Evolutionary conservation across 2,888 invertebrate genomes (phyloP), one percentile per base, ranked within the genome.

Genomic region (Calameuta filiformis): DNA sequence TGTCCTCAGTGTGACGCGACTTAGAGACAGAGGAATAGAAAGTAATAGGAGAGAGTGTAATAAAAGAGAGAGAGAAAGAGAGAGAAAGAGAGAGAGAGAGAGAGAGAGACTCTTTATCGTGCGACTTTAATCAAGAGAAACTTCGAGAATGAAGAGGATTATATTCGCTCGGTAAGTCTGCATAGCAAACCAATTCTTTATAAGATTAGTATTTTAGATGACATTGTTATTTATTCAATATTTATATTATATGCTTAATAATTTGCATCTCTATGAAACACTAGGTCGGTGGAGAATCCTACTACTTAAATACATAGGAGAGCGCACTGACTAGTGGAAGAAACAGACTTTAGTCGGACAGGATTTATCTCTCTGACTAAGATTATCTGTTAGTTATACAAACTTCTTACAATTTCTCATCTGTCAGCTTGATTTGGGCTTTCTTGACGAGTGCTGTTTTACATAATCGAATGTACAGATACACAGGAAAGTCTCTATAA

Each of bases 71-170:
- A 73, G 31, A 68, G 9, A 56, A 69, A 75, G 33, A 75, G 9
- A 77, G 74, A 77, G 73, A 71, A 31, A 35, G 31, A 37, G 37
- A 73, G 68, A 68, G 4, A 75, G 9, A 77, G 75, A 77, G 73
- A 71, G 37, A 35, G 31, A 37, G 37, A 73, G 35, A 68, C 56
- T 56, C 56, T 56, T 56, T 56, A 56, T 23, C 23, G 56, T 56
- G 56, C 23, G 23, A 56, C 6, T 56, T 56, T 56, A 56, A 56
- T 56, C 56, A 56, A 75, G 77, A 80, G 77, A 76, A 79, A 79
- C 71, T 71, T 71, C 83, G 82, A 88, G 85, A 81, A 89, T 89
- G 89, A 86, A 84, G 85, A 88, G 82, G 83, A 84, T 82, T 79
- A 80, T 83, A 75, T 82, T 85, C 78, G 73, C 85, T 56, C 83